phyloP scores from a whole-genome alignment of 2,797 vertebrate species.

The Poeciliopsis gracilis region DNA sequence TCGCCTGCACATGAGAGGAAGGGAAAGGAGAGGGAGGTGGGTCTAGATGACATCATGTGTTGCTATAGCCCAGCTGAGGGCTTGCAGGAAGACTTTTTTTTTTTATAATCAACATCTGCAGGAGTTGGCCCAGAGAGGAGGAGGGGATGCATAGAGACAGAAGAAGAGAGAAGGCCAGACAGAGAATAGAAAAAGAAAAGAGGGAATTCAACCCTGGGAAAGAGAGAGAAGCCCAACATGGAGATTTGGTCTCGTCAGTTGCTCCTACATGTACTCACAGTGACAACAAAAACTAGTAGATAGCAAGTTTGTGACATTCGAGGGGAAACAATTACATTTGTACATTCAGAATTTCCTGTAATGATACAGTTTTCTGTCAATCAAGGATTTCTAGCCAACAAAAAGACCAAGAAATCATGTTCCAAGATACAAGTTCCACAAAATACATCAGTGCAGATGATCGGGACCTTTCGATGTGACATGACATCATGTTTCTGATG shows the following conservation, averaged over 20 bases:
- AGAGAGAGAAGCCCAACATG: background rate
- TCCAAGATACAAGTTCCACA: background rate
- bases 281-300: background rate
- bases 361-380: background rate
- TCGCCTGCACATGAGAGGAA: slow-evolving; percentile 66
- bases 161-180: slow-evolving; percentile 33
- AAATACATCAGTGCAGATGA: background rate
- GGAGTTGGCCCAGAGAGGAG: slow-evolving; percentile 48
- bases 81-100: slow-evolving; percentile 74
- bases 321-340: background rate
- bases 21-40: slow-evolving; percentile 61
- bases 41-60: slow-evolving; percentile 85
- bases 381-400: background rate
- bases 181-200: slow-evolving; percentile 43
- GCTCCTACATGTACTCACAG: background rate
- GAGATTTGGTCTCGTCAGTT: background rate
- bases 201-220: slow-evolving; percentile 54
- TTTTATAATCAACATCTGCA: slow-evolving; percentile 75
- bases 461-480: background rate
- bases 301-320: background rate
- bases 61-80: slow-evolving; percentile 83
- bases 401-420: background rate
- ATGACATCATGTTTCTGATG: background rate
- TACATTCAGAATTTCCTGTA: background rate
- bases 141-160: background rate